Evolutionary conservation across 1,140 invertebrate species (phyloP), one percentile per base, ranked within the genome.

Genomic region (Tribolium castaneum): DNA sequence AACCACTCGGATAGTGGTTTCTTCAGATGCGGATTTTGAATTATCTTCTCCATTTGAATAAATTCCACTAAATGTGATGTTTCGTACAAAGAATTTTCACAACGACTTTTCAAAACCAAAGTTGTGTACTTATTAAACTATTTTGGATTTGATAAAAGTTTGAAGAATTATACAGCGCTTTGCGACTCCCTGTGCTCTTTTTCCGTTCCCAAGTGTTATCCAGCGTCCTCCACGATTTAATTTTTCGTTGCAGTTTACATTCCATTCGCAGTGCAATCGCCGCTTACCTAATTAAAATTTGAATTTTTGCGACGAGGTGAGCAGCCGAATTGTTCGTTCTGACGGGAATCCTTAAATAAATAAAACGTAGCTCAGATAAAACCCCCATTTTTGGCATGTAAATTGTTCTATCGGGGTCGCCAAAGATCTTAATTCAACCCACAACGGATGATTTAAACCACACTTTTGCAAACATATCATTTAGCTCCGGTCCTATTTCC

Each of bases 391-490:
- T 62, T 62, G 56, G 30, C 56, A 25, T 66, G 25, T 66, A 35
- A 66, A 66, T 66, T 66, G 14, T 66, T 34, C 59, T 10, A 66
- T 66, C 59, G 7, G 30, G 59, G 30, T 35, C 12, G 10, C 6
- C 12, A 66, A 35, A 66, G 25, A 22, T 66, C 59, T 66, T 66
- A 66, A 66, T 66, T 66, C 14, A 30, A 35, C 9, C 56, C 19
- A 6, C 78, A 76, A 70, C 70, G 71, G 49, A 70, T 34, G 75
- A 62, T 77, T 77, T 73, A 62, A 71, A 52, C 50, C 75, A 72
- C 70, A 70, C 75, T 75, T 75, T 70, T 49, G 54, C 49, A 62
- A 77, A 77, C 70, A 77, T 80, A 77, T 80, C 73, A 80, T 77
- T 80, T 75, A 70, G 71, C 72, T 70, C 54, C 14, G 45, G 54